Evolutionary conservation across 53 echinoderm and acorn worm species (phyloP), one percentile per base, ranked within the genome.

Genomic region (Henricia sp.): DNA sequence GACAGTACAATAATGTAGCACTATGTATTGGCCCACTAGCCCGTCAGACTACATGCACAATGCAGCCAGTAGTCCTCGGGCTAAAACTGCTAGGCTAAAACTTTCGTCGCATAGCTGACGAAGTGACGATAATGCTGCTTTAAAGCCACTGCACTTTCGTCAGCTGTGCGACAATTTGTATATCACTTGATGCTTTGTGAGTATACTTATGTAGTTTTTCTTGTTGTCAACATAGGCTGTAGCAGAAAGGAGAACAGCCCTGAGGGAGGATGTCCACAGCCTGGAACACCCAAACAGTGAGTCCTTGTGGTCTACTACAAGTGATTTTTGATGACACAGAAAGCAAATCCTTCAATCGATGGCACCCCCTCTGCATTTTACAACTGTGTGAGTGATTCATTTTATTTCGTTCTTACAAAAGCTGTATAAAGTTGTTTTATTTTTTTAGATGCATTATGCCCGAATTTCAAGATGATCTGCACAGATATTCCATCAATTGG

Each of bases 201-300:
- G n/a, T 20, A 5, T 16, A 3, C 32, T 24, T 37, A 12, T 70
- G 5, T 70, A 9, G 17, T 16, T 39, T 11, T 28, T 26, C 32
- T 71, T 17, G 27, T 36, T 62, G 24, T 68, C 30, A 21, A 38
- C 46, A 54, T 78, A 90, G 90, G 85, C 90, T 21, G 86, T 90
- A 32, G 70, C 60, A 50, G 28, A 69, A 2, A 69, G 90, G 54
- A 62, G 86, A 59, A 63, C 52, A 33, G 90, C 90, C 37, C 41
- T 90, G 54, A 59, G 71, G 70, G 86, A 85, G 72, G 85, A 86
- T 60, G 64, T 34, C 8, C 67, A 84, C 37, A 90, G 90, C 70
- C 51, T 78, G 70, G 90, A 90, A 58, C 68, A 85, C 46, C 70
- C 86, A 57, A 63, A 67, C 46, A 70, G 59, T 46, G 84, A 84